Percentiles rank a stretch among this genome's conserved stretches.
Conservation (phyloP, 2,797 vertebrate genomes). For the Scarus forsteni region DNA sequence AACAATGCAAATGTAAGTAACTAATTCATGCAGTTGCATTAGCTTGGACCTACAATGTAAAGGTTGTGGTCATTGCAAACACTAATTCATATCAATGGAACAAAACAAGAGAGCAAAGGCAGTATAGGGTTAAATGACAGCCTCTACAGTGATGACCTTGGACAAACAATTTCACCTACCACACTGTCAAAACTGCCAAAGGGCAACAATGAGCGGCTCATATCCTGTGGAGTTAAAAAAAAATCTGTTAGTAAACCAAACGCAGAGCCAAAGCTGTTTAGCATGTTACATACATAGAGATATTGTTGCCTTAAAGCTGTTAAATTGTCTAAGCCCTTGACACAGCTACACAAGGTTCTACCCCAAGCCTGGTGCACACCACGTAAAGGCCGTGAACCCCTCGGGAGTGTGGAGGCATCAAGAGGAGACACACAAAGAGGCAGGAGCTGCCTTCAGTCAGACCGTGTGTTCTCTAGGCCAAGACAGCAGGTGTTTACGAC, state of each 20-base stretch:
- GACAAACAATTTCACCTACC: conserved; percentile 79
- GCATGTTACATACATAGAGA: background rate
- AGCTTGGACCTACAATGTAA: background rate
- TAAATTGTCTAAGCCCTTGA: conserved; percentile 57
- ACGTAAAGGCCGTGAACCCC: conserved; percentile 53
- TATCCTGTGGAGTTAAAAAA: conserved; percentile 78
- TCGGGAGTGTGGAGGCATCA: conserved; percentile 11
- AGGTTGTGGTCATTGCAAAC: conserved; percentile 3
- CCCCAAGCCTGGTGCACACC: conserved; percentile 17
- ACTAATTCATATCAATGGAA: background rate
- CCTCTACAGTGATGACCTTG: background rate
- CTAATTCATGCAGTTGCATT: background rate
- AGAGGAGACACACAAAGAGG: conserved; percentile 19
- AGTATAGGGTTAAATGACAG: conserved; percentile 1
- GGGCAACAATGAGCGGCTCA: conserved; percentile 82
- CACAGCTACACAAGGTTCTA: conserved; percentile 32
- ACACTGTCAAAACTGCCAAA: conserved; percentile 81
- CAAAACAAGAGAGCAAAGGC: conserved; percentile 12
- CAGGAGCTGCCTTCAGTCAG: conserved; percentile 26
- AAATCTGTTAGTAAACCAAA: conserved; percentile 41
- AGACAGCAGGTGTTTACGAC: conserved; percentile 74
- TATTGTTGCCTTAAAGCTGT: conserved; percentile 34
- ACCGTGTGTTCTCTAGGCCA: conserved; percentile 37
- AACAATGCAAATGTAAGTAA: too few relatives aligned
- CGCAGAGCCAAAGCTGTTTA: background rate